A percentile compares a stretch with the other conserved stretches of the same genome.
These are phyloP conservation scores for Corythucha ciliata DNA, from an alignment of 2,888 invertebrate genomes.

Conservation along the genomic window DNA sequence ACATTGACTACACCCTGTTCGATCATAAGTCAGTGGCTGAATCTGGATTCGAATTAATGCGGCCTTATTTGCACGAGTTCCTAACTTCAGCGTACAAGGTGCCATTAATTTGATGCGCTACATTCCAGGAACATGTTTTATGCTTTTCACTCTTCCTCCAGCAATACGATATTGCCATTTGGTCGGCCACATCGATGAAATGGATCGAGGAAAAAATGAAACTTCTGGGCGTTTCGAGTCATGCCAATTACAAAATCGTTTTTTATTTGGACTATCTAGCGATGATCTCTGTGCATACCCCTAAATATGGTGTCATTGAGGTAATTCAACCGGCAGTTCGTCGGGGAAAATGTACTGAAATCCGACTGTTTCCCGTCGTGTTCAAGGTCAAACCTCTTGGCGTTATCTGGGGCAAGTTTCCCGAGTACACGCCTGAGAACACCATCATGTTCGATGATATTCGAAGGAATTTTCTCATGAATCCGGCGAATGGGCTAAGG, in stretches of 20 bases:
- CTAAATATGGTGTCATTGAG: slow-evolving; percentile 84
- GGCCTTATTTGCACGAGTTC: slow-evolving; percentile 92
- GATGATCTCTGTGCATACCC: slow-evolving; percentile 89
- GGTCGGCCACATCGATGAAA: slow-evolving; percentile 97
- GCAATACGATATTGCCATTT: slow-evolving; percentile 92
- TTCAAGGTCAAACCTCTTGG: slow-evolving; percentile 82
- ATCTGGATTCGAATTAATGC: slow-evolving; percentile 78
- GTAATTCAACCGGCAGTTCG: no score
- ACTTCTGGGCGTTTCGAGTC: slow-evolving; percentile 71
- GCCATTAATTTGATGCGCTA: slow-evolving; percentile 13
- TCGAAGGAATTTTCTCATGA: slow-evolving; percentile 92
- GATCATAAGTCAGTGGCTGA: slow-evolving; percentile 92
- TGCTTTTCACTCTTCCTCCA: slow-evolving; percentile 27
- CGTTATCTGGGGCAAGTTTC: slow-evolving; percentile 92
- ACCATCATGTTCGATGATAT: slow-evolving; percentile 98
- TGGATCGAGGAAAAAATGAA: slow-evolving; percentile 98
- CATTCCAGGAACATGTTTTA: no score
- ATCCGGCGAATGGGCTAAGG: slow-evolving; percentile 84
- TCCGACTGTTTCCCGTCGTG: background rate
- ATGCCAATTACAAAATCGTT: slow-evolving; percentile 80
- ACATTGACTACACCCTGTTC: slow-evolving; percentile 93
- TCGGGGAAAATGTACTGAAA: background rate
- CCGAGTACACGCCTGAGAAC: slow-evolving; percentile 79
- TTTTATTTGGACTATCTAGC: slow-evolving; percentile 86
- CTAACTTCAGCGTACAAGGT: slow-evolving; percentile 68